Evolutionary conservation across 2,113 vertebrate species (phyloP), one percentile per base, ranked within the genome.

Genomic region (Nettapus auritus): DNA sequence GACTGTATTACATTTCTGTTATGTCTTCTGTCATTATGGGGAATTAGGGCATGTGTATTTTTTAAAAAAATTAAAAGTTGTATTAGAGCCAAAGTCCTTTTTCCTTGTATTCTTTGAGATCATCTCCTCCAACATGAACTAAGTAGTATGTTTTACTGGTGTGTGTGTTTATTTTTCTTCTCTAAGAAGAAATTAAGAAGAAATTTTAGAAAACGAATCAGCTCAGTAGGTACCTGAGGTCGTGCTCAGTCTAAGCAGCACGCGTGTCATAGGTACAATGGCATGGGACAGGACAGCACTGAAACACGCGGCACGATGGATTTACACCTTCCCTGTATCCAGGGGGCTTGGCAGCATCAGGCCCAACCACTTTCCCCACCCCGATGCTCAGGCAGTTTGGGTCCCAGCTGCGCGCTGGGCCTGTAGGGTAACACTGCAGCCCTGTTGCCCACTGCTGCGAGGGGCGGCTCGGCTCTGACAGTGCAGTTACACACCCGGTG

Each of bases 401-500:
- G 13, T 40, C 40, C 40, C 40, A 40, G 13, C 40, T 40, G 12
- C 13, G 13, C 13, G 13, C 20, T 48, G 9, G 46, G 46, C 20
- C 46, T 19, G 9, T 11, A 22, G 46, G 5, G 46, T 48, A 10
- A 48, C 20, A 2, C 46, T 19, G 10, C 20, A 21, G 46, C 46
- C 46, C 20, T 19, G 5, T 48, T 48, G 46, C 20, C 46, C 20
- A 48, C 46, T 50, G 38, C 44, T 73, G 60, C 16, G 6, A 99
- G 98, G 98, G 98, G 98, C 99, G 98, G 99, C 99, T 99, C 99
- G 99, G 98, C 99, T 98, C 98, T 99, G 99, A 99, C 99, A 99
- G 99, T 98, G 98, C 98, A 99, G 99, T 99, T 99, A 99, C 99
- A 99, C 99, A 98, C 99, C 99, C 98, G 98, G 93, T 99, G 99